phyloP scores from a whole-genome alignment of 2,888 invertebrate genomes.

The Patella ulyssiponensis region DNA sequence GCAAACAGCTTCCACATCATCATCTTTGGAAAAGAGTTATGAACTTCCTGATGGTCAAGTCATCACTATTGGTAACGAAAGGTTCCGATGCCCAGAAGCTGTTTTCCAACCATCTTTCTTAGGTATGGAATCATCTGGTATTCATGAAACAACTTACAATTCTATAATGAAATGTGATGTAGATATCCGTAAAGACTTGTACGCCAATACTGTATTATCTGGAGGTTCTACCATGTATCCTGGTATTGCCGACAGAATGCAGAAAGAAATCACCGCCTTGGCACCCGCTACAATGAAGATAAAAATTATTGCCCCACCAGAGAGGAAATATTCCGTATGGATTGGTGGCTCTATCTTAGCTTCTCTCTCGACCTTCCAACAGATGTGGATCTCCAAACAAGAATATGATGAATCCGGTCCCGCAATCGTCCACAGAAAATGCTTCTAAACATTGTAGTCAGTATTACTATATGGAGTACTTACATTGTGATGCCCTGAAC shows the following conservation, averaged over 20 bases:
- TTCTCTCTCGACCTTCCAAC: conserved; percentile 79
- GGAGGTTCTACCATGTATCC: conserved; percentile 68
- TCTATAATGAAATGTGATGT: conserved; percentile 59
- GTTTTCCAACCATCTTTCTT: conserved; percentile 67
- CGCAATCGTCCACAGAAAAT: conserved; percentile 96
- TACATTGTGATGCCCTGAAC: too few relatives aligned
- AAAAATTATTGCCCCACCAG: conserved; percentile 58
- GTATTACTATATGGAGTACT: too few relatives aligned
- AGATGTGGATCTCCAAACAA: conserved; percentile 58
- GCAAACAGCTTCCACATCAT: conserved; percentile 92
- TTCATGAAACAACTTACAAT: conserved; percentile 58
- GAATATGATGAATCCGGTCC: conserved; percentile 96
- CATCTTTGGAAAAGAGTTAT: conserved; percentile 92
- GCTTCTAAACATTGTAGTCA: conserved; percentile 80
- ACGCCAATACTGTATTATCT: conserved; percentile 58
- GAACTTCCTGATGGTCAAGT: conserved; percentile 70
- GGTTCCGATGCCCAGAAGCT: conserved; percentile 64
- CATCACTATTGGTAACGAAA: conserved; percentile 67
- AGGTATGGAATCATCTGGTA: conserved; percentile 66
- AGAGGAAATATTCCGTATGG: conserved; percentile 75
- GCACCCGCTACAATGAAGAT: conserved; percentile 60
- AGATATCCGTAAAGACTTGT: conserved; percentile 60
- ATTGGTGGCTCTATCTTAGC: conserved; percentile 66
- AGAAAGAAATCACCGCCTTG: conserved; percentile 54
- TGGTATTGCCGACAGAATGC: conserved; percentile 60